phyloP scores from a whole-genome alignment of 1,140 invertebrate species.

The Vanessa atalanta region DNA sequence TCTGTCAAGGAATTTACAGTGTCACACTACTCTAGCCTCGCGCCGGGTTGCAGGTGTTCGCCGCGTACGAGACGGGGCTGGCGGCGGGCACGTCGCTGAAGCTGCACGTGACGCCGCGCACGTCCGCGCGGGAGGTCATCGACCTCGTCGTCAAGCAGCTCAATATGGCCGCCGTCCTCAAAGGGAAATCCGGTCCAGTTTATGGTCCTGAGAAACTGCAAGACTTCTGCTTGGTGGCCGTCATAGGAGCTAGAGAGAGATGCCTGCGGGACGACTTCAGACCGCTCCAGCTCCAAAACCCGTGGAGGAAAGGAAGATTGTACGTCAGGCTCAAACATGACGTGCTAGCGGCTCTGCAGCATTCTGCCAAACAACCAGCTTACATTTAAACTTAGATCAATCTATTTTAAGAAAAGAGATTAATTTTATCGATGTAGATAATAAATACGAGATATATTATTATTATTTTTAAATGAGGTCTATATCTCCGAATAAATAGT shows the following conservation, averaged over 20 bases:
- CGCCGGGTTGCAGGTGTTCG: slow-evolving; percentile 87
- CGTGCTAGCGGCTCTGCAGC: slow-evolving; percentile 91
- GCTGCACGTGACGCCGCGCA: slow-evolving; percentile 93
- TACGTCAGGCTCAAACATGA: slow-evolving; percentile 95
- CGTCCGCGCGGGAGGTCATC: slow-evolving; percentile 95
- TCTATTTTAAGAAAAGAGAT: slow-evolving; percentile 19
- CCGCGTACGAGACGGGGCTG: slow-evolving; percentile 96
- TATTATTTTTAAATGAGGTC: slow-evolving; percentile 20
- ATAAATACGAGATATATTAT: slow-evolving; percentile 14
- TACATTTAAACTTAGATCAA: slow-evolving; percentile 72
- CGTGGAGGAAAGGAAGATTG: slow-evolving; percentile 95
- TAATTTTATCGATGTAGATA: slow-evolving; percentile 5
- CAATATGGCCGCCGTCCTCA: slow-evolving; percentile 94
- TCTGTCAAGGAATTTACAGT: too few relatives aligned
- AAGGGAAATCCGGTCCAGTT: slow-evolving; percentile 91
- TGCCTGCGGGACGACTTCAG: slow-evolving; percentile 96
- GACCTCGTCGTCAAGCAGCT: slow-evolving; percentile 96
- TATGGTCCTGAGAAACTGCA: slow-evolving; percentile 89
- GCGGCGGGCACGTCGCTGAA: slow-evolving; percentile 95
- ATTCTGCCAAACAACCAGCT: slow-evolving; percentile 88
- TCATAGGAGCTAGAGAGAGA: slow-evolving; percentile 94
- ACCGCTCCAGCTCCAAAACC: slow-evolving; percentile 94
- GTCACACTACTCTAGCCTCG: too few relatives aligned
- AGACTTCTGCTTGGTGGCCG: slow-evolving; percentile 96
- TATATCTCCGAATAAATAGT: slow-evolving; percentile 31